Percentiles rank a stretch among this genome's conserved stretches.
These are phyloP conservation scores for Manis crassicaudata DNA, from an alignment of 2,797 vertebrate genomes.

Conservation along the genomic window DNA sequence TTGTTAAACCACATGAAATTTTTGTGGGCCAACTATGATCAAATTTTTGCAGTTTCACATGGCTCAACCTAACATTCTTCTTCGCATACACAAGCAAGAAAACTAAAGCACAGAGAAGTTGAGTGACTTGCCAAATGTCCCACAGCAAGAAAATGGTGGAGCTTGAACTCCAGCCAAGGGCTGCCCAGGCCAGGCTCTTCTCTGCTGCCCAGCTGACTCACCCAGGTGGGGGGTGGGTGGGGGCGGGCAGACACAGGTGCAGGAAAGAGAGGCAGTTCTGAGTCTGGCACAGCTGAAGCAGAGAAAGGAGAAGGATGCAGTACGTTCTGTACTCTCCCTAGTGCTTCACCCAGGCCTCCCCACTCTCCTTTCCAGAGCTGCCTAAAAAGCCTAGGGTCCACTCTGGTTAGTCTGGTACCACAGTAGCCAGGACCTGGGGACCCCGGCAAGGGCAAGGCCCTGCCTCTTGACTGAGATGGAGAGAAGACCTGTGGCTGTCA, in stretches of 20 bases:
- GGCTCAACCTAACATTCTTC: not conserved
- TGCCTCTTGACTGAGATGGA: not conserved
- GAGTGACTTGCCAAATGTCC: not conserved
- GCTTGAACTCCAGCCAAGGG: not conserved
- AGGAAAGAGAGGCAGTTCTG: not conserved
- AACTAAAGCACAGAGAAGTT: not conserved
- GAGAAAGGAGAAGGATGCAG: not conserved
- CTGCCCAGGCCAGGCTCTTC: not conserved
- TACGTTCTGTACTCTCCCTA: not conserved
- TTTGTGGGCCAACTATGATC: not conserved
- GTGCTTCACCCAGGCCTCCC: not conserved
- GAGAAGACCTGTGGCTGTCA: not conserved
- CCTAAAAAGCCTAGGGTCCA: not conserved
- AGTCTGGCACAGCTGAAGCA: not conserved
- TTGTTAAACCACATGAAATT: conserved; percentile 18
- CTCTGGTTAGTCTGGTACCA: not conserved
- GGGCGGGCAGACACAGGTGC: not conserved
- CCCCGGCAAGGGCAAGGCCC: not conserved
- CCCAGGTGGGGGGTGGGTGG: not conserved
- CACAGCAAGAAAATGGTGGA: conserved; percentile 7
- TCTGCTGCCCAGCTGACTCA: not conserved
- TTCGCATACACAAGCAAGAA: not conserved
- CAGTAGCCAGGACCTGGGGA: not conserved
- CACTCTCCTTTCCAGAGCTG: not conserved
- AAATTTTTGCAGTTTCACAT: not conserved